Percentiles rank a stretch among this genome's conserved stretches.
Evolutionary conservation across 2,113 vertebrate species (phyloP).

Genomic region (Myiagra hebetior): DNA sequence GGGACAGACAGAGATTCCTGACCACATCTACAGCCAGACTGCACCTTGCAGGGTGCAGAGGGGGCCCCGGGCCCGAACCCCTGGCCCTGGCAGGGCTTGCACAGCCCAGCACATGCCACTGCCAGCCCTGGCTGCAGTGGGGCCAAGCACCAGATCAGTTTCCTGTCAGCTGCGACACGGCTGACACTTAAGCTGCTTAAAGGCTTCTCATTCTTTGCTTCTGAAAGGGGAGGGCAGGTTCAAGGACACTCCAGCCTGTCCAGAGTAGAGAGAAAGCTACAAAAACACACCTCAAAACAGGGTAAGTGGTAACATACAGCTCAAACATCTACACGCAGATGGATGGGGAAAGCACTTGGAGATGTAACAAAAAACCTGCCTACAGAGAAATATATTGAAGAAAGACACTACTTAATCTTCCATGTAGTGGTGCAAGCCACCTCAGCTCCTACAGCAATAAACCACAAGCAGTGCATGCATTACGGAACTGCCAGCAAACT

Average conservation of each 20-base stretch:
- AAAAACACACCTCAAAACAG: conserved; percentile 3
- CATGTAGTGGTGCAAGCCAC: neutral
- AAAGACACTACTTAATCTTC: neutral
- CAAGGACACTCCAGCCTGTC: conserved; percentile 68
- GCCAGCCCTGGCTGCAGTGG: conserved; percentile 6
- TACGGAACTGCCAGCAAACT: neutral
- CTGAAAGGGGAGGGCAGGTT: conserved; percentile 69
- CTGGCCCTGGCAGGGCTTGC: neutral
- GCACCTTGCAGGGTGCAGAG: neutral
- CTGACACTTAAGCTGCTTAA: conserved; percentile 74
- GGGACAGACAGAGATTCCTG: conserved; percentile 72
- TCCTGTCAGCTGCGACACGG: conserved; percentile 75
- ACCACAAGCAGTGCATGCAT: rapidly evolving
- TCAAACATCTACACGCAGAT: neutral
- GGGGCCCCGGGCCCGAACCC: neutral
- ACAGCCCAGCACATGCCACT: neutral
- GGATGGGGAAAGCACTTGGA: neutral
- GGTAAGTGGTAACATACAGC: neutral
- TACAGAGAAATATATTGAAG: neutral
- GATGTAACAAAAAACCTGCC: neutral
- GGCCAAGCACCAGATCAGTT: conserved; percentile 72
- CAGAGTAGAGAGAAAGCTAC: neutral
- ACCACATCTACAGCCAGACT: conserved; percentile 55
- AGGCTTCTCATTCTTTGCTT: conserved; percentile 73
- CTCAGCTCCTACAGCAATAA: neutral